Evolutionary conservation across 2,113 vertebrate genomes (phyloP).

Genomic region (Oncorhynchus clarkii): DNA sequence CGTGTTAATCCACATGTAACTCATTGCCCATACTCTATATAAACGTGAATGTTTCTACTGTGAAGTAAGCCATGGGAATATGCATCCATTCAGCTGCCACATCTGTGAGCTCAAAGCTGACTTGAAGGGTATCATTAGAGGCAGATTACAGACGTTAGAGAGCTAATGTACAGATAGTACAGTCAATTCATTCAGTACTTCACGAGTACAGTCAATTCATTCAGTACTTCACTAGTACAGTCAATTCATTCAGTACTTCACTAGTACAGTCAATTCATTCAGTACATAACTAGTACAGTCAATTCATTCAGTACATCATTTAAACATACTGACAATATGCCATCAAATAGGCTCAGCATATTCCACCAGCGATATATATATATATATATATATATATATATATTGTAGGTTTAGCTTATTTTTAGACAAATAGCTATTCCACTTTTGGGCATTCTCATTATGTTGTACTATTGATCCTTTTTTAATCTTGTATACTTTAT

Average conservation of each 20-base stretch:
- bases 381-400: constrained; percentile 1
- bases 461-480: constrained; percentile 19
- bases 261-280: too few relatives aligned
- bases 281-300: too few relatives aligned
- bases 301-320: neutral
- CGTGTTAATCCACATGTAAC: too few relatives aligned
- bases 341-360: constrained; percentile 27
- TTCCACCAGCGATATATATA: constrained; percentile 47
- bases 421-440: constrained; percentile 52
- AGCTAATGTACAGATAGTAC: neutral
- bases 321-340: neutral
- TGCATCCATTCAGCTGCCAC: neutral
- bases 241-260: too few relatives aligned
- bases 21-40: too few relatives aligned
- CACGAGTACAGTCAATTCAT: too few relatives aligned
- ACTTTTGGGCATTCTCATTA: constrained; percentile 50
- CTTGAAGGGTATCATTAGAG: too few relatives aligned
- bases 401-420: constrained; percentile 63
- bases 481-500: neutral
- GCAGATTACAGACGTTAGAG: too few relatives aligned
- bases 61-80: neutral
- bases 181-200: too few relatives aligned
- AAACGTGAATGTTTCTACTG: too few relatives aligned
- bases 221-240: too few relatives aligned
- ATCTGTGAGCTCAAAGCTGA: too few relatives aligned